Conservation (phyloP, 2,888 invertebrate species). For the Dolichomitus sp. region DNA sequence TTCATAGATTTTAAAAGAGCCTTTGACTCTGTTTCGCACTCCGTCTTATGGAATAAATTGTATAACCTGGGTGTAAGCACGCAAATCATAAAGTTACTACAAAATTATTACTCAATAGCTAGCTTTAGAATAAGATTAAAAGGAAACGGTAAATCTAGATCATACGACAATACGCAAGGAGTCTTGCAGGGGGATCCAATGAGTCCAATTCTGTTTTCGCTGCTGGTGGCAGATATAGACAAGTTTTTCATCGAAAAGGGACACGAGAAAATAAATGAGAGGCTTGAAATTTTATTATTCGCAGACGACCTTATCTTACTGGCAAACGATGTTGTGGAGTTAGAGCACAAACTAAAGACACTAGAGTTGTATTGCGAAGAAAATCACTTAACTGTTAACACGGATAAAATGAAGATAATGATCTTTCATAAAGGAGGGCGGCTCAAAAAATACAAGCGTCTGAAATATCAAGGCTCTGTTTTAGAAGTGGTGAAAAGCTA, state of each 20-base stretch:
- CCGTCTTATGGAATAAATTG: slow-evolving; percentile 61
- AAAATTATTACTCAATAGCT: background rate
- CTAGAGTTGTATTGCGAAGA: background rate
- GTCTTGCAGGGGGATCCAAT: background rate
- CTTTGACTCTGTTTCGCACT: slow-evolving; percentile 66
- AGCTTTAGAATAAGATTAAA: slow-evolving; percentile 4
- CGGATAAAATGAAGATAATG: too few species aligned
- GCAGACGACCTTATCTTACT: background rate
- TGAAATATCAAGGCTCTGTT: background rate
- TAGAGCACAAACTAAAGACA: background rate
- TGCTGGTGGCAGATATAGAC: background rate
- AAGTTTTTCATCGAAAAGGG: background rate
- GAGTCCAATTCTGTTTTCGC: background rate
- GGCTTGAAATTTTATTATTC: background rate
- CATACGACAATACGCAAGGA: background rate
- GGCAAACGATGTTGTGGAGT: background rate
- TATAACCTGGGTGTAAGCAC: slow-evolving; percentile 51
- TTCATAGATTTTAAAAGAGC: slow-evolving; percentile 71
- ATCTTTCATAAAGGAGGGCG: too few species aligned
- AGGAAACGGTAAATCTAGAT: background rate
- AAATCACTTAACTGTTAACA: background rate
- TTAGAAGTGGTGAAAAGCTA: background rate
- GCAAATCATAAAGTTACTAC: slow-evolving; percentile 57
- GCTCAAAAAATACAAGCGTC: background rate
- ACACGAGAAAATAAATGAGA: background rate